Evolutionary conservation across 2,797 vertebrate species (phyloP), one percentile per base, ranked within the genome.

Genomic region (Brachyalestes nurse): DNA sequence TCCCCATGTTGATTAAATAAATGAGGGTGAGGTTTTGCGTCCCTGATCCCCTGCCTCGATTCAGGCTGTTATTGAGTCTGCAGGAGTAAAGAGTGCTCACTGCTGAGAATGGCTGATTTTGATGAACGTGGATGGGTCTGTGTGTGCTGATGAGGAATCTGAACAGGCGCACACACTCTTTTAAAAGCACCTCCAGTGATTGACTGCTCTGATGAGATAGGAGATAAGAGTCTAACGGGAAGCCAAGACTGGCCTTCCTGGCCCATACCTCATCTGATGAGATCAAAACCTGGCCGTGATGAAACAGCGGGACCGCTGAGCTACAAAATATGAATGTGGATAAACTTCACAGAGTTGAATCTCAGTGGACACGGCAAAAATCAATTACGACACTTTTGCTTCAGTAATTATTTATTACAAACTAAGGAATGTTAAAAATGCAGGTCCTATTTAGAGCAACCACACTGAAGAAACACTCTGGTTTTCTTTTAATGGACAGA

Each of bases 201-300:
- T 92, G 90, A 90, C 90, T 90, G 86, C 79, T 73, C 86, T 86
- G 89, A 92, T 87, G 88, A 92, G 89, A 90, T 87, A 88, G 87
- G 85, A 75, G 86, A 78, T 78, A 79, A 78, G 81, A 69, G 81
- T 53, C 81, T 74, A 69, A 82, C 60, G 66, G 89, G 87, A 86
- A 89, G 89, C 90, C 83, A 84, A 83, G 87, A 45, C 77, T 74
- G 73, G 80, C 81, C 86, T 85, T 86, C 83, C 86, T 83, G 21
- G 72, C 83, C 62, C 72, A 80, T 19, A 84, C 87, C 88, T 82
- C 57, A 64, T 83, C 90, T 93, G 92, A 93, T 91, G 91, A 90
- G 87, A 88, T 90, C 89, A 90, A 81, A 66, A 87, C 80, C 89
- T 87, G 77, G 82, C 72, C 85, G 76, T 86, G 88, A 66, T 88